Base-by-base conservation (phyloP, 2,888 invertebrate genomes). In the Branchipolynoe longqiensis region DNA sequence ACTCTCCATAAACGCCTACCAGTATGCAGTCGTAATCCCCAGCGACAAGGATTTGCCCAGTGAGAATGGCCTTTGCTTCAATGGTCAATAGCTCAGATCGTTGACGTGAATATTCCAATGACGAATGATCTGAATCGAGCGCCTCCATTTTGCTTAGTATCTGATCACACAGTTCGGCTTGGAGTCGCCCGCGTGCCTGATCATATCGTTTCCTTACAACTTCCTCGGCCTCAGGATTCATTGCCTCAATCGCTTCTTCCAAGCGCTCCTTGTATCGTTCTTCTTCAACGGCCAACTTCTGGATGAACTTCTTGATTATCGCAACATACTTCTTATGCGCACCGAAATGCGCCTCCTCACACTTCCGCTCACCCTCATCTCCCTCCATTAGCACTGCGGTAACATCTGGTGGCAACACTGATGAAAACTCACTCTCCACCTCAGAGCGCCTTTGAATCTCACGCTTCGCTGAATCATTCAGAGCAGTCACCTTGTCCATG, bases 21-120 rank as follows among this genome's bases (percentile, higher is more conserved):
- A 92, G 86, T 85, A 88, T 90, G 84, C 90, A 90, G 84, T 93
- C 92, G 84, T 91, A 93, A 83, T 92, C 92, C 22, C 93, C 93
- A 28, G 92, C 92, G 18, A 92, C 87, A 22, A 91, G 83, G 12
- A 90, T 88, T 40, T 88, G 90, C 31, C 90, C 89, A 18, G 90
- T 90, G 31, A 93, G 89, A 6, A 92, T 90, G 28, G 88, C 89
- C 88, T 91, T 92, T 6, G 92, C 91, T 84, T 93, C 92, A 0
- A 89, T 87, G 18, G 91, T 90, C 84, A 91, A 90, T 28, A 93
- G 86, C 86, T 93, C 92, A 6, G 90, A 91, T 62, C 89, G 87
- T 86, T 92, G 89, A 64, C 92, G 88, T 14, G 91, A 90, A 86
- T 92, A 93, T 82, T 93, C 92, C 40, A 92, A 86, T 8, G 89